Evolutionary conservation across 2,888 invertebrate species (phyloP).

Genomic region (Oxycera nigricornis): DNA sequence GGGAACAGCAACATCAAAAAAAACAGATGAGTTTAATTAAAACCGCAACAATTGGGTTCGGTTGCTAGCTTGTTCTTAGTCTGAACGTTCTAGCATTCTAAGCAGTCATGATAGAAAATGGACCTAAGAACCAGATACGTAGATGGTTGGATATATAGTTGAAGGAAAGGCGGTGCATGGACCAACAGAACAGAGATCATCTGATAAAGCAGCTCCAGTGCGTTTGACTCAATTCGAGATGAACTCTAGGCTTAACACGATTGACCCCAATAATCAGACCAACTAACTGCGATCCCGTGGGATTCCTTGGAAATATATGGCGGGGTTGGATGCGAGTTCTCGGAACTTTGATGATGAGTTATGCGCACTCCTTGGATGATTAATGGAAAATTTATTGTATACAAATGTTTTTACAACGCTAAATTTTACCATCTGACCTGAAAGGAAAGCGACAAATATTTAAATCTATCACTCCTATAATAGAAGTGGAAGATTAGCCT

Average conservation of each 20-base stretch:
- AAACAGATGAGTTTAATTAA: conserved; percentile 17
- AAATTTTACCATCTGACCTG: neutral
- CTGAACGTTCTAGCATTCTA: neutral
- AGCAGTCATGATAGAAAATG: neutral
- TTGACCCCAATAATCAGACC: conserved; percentile 8
- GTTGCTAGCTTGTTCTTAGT: neutral
- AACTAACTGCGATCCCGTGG: neutral
- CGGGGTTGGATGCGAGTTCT: neutral
- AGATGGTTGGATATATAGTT: neutral
- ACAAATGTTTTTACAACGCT: neutral
- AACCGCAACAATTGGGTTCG: conserved; percentile 10
- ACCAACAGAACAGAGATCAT: neutral
- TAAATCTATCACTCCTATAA: too few relatives aligned
- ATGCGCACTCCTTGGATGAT: neutral
- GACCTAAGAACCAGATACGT: neutral
- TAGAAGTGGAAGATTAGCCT: too few relatives aligned
- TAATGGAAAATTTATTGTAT: too few relatives aligned
- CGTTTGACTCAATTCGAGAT: neutral
- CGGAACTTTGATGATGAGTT: neutral
- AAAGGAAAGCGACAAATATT: too few relatives aligned
- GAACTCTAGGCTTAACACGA: conserved; percentile 2
- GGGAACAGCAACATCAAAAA: neutral
- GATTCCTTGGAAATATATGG: neutral
- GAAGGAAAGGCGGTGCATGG: neutral
- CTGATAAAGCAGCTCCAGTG: neutral